A percentile compares a stretch with the other conserved stretches of the same genome.
Evolutionary conservation across 2,797 vertebrate genomes (phyloP).

Genomic region (Epinephelus coioides): DNA sequence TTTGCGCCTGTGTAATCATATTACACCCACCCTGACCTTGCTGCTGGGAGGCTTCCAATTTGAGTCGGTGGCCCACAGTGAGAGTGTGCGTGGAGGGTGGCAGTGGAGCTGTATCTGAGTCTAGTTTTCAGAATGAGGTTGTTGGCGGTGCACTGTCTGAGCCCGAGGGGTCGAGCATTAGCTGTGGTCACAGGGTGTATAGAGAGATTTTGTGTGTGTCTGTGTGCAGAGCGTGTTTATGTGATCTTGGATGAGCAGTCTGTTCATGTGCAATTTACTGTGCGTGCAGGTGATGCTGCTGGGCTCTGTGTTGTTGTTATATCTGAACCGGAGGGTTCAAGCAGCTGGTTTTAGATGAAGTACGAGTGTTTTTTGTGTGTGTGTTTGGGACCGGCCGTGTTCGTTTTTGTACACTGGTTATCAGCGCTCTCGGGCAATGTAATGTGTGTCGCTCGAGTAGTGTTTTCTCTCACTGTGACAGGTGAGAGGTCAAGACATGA

Average conservation of each 20-base stretch:
- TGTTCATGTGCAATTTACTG: conserved; percentile 5
- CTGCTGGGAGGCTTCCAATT: conserved; percentile 64
- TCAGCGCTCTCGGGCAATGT: not conserved
- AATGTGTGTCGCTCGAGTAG: not conserved
- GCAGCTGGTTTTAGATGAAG: conserved; percentile 33
- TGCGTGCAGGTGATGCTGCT: conserved; percentile 21
- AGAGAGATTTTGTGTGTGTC: conserved; percentile 28
- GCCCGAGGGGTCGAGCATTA: conserved; percentile 51
- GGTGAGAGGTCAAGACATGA: conserved; percentile 62
- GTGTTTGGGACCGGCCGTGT: conserved; percentile 1
- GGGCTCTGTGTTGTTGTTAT: conserved; percentile 24
- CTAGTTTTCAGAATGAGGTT: conserved; percentile 50
- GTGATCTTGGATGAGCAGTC: conserved; percentile 8
- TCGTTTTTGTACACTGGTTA: conserved; percentile 12
- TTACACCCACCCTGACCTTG: conserved; percentile 60
- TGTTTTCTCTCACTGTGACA: conserved; percentile 50
- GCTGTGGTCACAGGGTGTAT: conserved; percentile 34
- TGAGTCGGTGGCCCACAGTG: conserved; percentile 49
- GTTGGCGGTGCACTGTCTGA: conserved; percentile 48
- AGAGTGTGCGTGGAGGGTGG: conserved; percentile 18
- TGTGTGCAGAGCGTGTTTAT: conserved; percentile 21
- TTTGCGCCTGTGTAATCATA: conserved; percentile 45
- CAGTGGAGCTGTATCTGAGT: conserved; percentile 38
- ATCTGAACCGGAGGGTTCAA: conserved; percentile 39
- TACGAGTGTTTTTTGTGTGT: conserved; percentile 19